Evolutionary conservation across 2,888 invertebrate species (phyloP).

Genomic region (Epinotia demarniana): DNA sequence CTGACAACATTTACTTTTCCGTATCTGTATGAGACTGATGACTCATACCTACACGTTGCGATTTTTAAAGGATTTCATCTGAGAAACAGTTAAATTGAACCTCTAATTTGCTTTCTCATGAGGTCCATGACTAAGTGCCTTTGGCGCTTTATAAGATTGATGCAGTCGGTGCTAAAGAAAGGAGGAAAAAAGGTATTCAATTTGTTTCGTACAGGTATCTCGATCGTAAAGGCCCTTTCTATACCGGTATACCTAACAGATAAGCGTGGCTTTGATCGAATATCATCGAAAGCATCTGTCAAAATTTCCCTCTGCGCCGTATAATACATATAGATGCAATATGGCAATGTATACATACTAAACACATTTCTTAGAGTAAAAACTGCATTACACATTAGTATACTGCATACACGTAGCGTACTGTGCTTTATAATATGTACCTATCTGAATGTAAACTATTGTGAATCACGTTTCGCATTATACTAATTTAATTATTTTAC

Average conservation of each 20-base stretch:
- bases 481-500: no score
- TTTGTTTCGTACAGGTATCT: background rate
- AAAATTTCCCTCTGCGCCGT: no score
- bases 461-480: no score
- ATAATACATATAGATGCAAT: no score
- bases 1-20: background rate
- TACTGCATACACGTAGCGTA: no score
- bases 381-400: no score
- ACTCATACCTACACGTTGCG: no score
- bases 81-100: background rate
- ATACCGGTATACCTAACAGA: background rate
- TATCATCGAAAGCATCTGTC: background rate
- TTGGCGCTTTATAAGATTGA: constrained; percentile 8
- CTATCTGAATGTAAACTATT: no score
- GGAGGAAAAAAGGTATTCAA: constrained; percentile 24
- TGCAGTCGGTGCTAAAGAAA: constrained; percentile 26
- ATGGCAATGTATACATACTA: no score
- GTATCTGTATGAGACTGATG: background rate
- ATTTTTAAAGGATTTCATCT: no score
- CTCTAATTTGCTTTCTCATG: constrained; percentile 3
- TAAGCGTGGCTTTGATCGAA: background rate
- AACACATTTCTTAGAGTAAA: no score
- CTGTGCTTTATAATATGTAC: no score
- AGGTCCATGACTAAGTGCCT: constrained; percentile 14
- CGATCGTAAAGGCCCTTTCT: background rate